Evolutionary conservation across 2,113 vertebrate genomes (phyloP), one percentile per base, ranked within the genome.

Genomic region (Seriola aureovittata): DNA sequence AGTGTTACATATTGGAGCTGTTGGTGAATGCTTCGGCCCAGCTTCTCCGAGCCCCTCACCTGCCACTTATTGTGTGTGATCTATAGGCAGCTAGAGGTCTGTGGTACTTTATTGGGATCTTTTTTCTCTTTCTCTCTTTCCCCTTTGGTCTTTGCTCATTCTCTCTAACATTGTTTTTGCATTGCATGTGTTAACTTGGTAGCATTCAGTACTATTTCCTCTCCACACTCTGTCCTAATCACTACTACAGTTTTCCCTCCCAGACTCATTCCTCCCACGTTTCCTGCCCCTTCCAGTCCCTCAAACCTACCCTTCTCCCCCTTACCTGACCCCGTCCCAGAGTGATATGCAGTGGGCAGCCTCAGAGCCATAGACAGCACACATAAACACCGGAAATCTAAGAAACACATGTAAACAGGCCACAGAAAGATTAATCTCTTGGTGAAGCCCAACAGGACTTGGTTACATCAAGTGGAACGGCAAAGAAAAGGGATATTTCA

Each of bases 151-250:
- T 93, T 85, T 88, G 81, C 79, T 90, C 80, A 88, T 91, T 85
- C 71, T 93, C 81, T 94, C 89, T 95, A 92, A 94, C 89, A 89
- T 85, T 95, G 92, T 94, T 97, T 94, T 95, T 94, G 94, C 97
- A 95, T 96, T 99, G 98, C 98, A 99, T 99, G 98, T 96, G 78
- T 96, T 96, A 96, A 97, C 93, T 93, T 95, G 91, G 95, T 97
- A 97, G 96, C 95, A 95, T 96, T 96, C 72, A 81, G 90, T 96
- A 95, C 85, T 85, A 71, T 91, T 81, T 88, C 77, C 75, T 84
- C 64, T 85, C 88, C 78, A 90, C 76, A 87, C 58, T 88, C 44
- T 93, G 87, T 89, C 86, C 82, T 89, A 90, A 86, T 92, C 82
- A 92, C 77, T 69, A 84, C 81, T 75, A 89, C 79, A 73, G 54